Evolutionary conservation across 2,888 invertebrate genomes (phyloP).

Genomic region (Metellina segmentata): DNA sequence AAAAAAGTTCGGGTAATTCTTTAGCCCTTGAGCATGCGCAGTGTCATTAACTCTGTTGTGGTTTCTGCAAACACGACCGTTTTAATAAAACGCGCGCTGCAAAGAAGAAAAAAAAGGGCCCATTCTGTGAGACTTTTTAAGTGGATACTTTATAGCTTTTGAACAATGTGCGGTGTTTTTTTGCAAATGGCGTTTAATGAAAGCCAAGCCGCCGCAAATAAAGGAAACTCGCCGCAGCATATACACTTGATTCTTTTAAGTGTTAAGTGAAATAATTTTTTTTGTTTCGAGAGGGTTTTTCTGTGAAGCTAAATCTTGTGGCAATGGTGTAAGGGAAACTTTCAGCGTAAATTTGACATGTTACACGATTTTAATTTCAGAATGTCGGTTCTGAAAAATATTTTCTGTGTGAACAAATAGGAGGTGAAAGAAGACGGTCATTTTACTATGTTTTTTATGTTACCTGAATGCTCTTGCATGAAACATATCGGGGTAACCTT

Average conservation of each 20-base stretch:
- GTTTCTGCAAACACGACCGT: not conserved
- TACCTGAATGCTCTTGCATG: too few species aligned
- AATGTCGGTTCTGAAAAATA: too few species aligned
- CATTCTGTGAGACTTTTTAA: conserved; percentile 4
- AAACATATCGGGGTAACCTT: too few species aligned
- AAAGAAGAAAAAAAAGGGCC: not conserved
- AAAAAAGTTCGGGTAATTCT: conserved; percentile 6
- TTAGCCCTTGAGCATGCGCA: conserved; percentile 1
- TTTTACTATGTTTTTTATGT: not conserved
- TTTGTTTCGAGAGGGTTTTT: too few species aligned
- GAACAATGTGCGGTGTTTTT: not conserved
- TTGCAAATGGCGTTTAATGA: not conserved
- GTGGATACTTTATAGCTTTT: conserved; percentile 21
- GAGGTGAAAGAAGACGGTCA: not conserved
- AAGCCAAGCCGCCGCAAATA: not conserved
- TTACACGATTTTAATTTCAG: too few species aligned
- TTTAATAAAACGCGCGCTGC: conserved; percentile 10
- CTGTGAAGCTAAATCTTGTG: too few species aligned
- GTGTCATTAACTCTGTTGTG: not conserved
- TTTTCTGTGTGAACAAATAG: not conserved
- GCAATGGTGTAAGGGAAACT: too few species aligned
- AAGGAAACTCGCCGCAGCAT: not conserved
- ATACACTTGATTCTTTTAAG: not conserved
- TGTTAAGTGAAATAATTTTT: not conserved
- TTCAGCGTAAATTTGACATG: too few species aligned